phyloP scores from a whole-genome alignment of 2,113 vertebrate species.

The Triplophysa dalaica region DNA sequence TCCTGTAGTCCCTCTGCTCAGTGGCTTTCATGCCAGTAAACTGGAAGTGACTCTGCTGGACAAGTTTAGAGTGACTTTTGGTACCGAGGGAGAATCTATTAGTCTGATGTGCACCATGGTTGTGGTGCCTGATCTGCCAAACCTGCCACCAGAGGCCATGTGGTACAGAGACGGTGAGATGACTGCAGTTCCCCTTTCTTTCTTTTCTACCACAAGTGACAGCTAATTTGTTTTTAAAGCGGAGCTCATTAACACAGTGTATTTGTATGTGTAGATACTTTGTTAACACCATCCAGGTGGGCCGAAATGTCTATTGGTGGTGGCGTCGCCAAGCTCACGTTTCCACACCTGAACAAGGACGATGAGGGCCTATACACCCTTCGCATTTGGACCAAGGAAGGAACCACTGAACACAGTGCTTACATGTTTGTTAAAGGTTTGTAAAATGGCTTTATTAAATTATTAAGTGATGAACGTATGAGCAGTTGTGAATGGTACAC shows the following conservation, averaged over 20 bases:
- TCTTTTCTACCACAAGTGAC: too few relatives aligned
- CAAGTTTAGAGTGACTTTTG: constrained; percentile 88
- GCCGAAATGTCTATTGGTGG: constrained; percentile 81
- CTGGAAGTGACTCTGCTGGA: constrained; percentile 89
- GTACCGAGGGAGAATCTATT: constrained; percentile 83
- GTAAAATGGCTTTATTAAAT: neutral
- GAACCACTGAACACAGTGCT: constrained; percentile 87
- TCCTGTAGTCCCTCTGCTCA: constrained; percentile 77
- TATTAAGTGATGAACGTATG: neutral
- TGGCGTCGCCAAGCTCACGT: constrained; percentile 81
- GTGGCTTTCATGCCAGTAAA: constrained; percentile 80
- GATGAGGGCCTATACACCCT: constrained; percentile 96
- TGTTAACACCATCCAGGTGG: constrained; percentile 82
- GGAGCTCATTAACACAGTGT: neutral
- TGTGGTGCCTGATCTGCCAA: constrained; percentile 86
- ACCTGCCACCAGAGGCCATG: constrained; percentile 82
- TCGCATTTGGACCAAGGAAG: constrained; percentile 84
- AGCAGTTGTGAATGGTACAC: neutral
- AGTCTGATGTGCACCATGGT: constrained; percentile 84
- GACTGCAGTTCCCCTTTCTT: neutral
- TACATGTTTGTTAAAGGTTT: constrained; percentile 93
- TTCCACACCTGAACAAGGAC: constrained; percentile 91
- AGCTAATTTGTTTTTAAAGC: neutral
- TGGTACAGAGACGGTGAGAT: constrained; percentile 94
- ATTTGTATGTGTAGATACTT: constrained; percentile 74